Evolutionary conservation across 64 coral and sea anemone species (phyloP).

Genomic region (Montipora capricornis): DNA sequence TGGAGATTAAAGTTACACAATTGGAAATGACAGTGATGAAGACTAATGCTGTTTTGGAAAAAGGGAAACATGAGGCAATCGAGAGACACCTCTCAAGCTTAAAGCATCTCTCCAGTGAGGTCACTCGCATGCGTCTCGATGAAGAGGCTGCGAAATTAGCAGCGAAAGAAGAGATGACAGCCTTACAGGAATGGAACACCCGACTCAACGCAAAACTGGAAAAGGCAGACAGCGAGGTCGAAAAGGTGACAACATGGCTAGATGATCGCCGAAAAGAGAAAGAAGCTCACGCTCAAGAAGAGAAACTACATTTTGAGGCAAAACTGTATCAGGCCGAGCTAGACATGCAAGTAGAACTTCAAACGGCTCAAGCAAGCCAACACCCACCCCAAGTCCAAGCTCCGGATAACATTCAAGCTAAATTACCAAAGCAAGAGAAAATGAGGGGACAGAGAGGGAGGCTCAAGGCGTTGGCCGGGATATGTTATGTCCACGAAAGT

Average conservation of each 20-base stretch:
- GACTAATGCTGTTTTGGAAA: background rate
- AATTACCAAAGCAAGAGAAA: slow-evolving; percentile 49
- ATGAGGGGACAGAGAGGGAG: too few species aligned
- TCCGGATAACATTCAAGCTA: background rate
- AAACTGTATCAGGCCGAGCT: background rate
- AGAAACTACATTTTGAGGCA: background rate
- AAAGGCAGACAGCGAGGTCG: background rate
- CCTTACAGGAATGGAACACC: background rate
- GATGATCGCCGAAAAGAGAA: background rate
- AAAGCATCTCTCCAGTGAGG: background rate
- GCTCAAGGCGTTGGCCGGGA: too few species aligned
- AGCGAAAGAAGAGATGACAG: background rate
- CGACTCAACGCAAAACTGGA: background rate
- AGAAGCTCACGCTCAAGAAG: background rate
- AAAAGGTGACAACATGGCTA: background rate
- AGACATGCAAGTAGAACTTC: background rate
- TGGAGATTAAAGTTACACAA: background rate
- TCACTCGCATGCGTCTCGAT: background rate
- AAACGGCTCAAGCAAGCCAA: background rate
- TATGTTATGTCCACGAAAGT: too few species aligned
- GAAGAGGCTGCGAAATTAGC: background rate
- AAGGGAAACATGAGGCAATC: background rate
- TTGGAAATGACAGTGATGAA: background rate
- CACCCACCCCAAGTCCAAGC: background rate
- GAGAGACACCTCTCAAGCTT: background rate